Evolutionary conservation across 1,140 invertebrate genomes (phyloP), one percentile per base, ranked within the genome.

Genomic region (Penaeus chinensis): DNA sequence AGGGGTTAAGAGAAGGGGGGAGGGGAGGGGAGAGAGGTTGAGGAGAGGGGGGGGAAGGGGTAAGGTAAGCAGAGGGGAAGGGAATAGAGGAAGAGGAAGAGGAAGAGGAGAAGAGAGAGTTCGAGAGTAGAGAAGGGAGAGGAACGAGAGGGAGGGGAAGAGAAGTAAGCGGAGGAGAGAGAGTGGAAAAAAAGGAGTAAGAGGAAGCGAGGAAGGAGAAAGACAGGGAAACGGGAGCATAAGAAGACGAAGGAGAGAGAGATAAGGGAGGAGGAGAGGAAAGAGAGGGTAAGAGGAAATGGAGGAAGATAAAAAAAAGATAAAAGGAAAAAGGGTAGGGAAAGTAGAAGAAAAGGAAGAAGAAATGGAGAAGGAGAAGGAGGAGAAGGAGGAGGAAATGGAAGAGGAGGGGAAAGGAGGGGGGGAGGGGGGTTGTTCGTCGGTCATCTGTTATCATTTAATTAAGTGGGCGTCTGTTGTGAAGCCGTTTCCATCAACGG

Each of bases 311-410:
- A 16, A 24, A 27, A 65, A 27, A 27, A 0, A 69, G 32, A 16
- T 4, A n/a, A 27, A 20, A 42, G 76, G 20, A 37, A 22, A 8
- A 37, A 47, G 7, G n/a, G 76, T 2, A 32, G n/a, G 1, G 18
- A 13, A 10, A 47, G 13, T 11, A 60, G 61, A 37, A 78, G 76
- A 27, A 60, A 47, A 37, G 61, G 76, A 78, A 60, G 24, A 60
- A 78, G 76, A 78, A 13, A 54, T 11, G 61, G 42, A 78, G 76
- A 47, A 54, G 60, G 76, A 78, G 76, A 42, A 32, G 60, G 32
- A 78, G 76, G 60, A 32, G 37, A n/a, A 42, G 37, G 60, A 32
- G 47, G 76, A 42, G 32, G 37, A 32, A 47, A 32, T n/a, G n/a
- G 60, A 47, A 42, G n/a, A 22, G 18, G 22, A 19, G 42, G 61